Evolutionary conservation across 2,888 invertebrate genomes (phyloP), one percentile per base, ranked within the genome.

Genomic region (Perizoma flavofasciatum): DNA sequence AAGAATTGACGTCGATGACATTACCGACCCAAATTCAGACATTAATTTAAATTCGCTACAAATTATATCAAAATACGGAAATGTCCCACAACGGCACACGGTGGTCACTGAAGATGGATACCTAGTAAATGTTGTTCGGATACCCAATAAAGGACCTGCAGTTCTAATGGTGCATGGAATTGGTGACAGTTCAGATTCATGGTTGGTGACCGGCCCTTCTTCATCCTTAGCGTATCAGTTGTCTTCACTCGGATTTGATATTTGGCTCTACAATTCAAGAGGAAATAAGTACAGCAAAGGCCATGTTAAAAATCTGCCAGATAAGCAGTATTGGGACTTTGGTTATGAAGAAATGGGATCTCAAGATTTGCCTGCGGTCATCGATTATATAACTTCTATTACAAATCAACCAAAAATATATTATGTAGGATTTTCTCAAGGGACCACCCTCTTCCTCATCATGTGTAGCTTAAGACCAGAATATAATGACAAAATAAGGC

Each of bases 391-490:
- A 64, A 70, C 87, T 5, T 65, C 69, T 6, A 68, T 61, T 37
- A 88, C 85, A 39, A 70, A 69, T 9, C 69, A 69, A 39, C 50
- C 67, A 40, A 79, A 82, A 70, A 63, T 90, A 41, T 81, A 81
- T n/a, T 90, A 89, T 63, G 71, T 90, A 46, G 90, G 88, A 60
- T 90, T 85, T 74, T 90, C 90, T 33, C 89, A 89, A 77, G 89
- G 90, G 56, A 86, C 87, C 0, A 88, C 88, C 2, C 75, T 82
- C 48, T 89, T 90, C 66, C 75, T 89, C 40, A 82, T 88, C 0
- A 78, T 90, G 83, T 83, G 87, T 67, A 88, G 86, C 61, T 64
- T 76, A 68, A 77, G 66, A 51, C 87, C 87, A 4, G 85, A 85
- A 60, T 90, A 86, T 68, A 89, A 89, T 64, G 69, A 72, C 5